Base-by-base conservation (phyloP, 2,888 invertebrate species). In the Drosophila fungiperda region DNA sequence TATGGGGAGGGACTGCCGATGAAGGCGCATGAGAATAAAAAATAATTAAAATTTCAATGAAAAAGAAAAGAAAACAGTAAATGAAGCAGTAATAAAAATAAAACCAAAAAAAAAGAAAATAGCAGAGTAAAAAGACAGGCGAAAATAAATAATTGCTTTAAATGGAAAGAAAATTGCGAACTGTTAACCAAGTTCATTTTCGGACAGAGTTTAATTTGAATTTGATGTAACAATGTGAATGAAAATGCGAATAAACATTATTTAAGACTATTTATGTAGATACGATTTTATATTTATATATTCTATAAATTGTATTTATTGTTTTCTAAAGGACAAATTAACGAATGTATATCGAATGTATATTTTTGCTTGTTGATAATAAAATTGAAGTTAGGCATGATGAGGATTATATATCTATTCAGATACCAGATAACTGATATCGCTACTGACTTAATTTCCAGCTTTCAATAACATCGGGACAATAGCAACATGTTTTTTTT, bases 31-130 rank as follows among this genome's bases (percentile, higher is more conserved):
- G 66, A 49, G 80, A 78, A 73, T 67, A 69, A 65, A 68, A 69
- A 60, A 73, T 82, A 78, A 79, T 87, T 82, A 72, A 76, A 76
- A 79, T 87, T 78, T 79, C 79, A 78, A 83, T 70, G 48, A 65
- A 29, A 29, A 6, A 1, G 26, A 52, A 38, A 35, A 1, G 26
- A 52, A 38, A 35, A 1, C 8, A 29, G 12, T 50, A 1, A 8
- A 35, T 48, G 15, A 5, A 49, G 3, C 36, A 36, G 58, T 40
- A 65, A 52, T 9, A 20, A 33, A 62, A 57, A 17, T 17, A 23
- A 67, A 36, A 17, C 17, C 1, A 35, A 23, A 54, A 48, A 38
- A 29, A 7, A 23, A 15, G 29, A 29, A 23, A 23, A 23, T 45
- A 7, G 2, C 15, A 45, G 15, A 23, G 45, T 15, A n/a, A 40